Conservation (phyloP, 2,113 vertebrate genomes). For the Mormoops blainvillei region DNA sequence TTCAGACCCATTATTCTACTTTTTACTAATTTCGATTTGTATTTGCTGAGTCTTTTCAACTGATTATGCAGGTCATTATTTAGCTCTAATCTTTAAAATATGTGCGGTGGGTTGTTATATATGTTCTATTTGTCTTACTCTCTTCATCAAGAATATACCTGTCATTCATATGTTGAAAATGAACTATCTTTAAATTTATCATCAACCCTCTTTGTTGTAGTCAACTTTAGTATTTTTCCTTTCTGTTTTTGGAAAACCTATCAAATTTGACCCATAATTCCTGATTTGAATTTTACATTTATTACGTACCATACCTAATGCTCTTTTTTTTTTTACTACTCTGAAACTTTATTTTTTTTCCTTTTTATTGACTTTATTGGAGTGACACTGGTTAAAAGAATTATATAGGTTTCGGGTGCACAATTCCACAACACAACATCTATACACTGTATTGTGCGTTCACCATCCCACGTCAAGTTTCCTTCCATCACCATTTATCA, state of each 20-base stretch:
- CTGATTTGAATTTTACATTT: not conserved
- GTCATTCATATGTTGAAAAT: slow-evolving; percentile 11
- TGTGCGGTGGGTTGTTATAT: not conserved
- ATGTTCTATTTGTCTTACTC: not conserved
- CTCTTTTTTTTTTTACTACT: too few species aligned
- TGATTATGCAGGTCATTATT: not conserved
- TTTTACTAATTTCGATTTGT: slow-evolving; percentile 23
- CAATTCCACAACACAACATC: too few species aligned
- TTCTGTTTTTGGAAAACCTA: not conserved
- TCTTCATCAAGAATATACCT: not conserved
- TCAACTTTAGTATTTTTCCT: not conserved
- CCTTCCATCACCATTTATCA: too few species aligned
- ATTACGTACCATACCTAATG: not conserved
- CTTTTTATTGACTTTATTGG: too few species aligned
- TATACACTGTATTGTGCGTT: too few species aligned
- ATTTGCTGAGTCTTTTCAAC: not conserved
- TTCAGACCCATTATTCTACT: not conserved
- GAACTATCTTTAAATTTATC: not conserved
- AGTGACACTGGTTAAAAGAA: too few species aligned
- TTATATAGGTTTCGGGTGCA: too few species aligned
- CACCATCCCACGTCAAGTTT: too few species aligned
- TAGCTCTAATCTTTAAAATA: not conserved
- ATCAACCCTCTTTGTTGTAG: not conserved
- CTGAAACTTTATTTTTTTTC: too few species aligned
- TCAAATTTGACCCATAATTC: not conserved